Percentiles rank a stretch among this genome's conserved stretches.
Evolutionary conservation across 2,113 vertebrate species (phyloP).

Genomic region (Pterocles orientalis): DNA sequence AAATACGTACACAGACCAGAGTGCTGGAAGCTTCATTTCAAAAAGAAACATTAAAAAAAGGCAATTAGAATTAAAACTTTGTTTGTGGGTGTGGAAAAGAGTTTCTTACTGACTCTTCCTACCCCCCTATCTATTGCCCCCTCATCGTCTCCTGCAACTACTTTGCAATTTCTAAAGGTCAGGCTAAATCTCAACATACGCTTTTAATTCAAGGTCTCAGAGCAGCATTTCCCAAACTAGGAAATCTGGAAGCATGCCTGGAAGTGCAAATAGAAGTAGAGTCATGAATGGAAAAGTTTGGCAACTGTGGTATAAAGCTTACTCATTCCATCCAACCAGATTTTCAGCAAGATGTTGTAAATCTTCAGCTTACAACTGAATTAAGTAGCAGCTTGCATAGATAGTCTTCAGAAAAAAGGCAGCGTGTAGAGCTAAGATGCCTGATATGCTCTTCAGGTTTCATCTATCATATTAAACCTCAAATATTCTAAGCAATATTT

Average conservation of each 20-base stretch:
- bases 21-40: background rate
- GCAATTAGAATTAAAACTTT: background rate
- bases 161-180: conserved; percentile 30
- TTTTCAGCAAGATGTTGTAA: conserved; percentile 12
- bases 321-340: conserved; percentile 29
- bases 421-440: background rate
- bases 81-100: background rate
- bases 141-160: background rate
- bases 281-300: conserved; percentile 47
- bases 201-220: conserved; percentile 14
- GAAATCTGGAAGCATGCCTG: conserved; percentile 47
- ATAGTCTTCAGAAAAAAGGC: background rate
- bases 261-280: background rate
- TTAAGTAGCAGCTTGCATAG: background rate
- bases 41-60: background rate
- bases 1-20: background rate
- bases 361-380: background rate
- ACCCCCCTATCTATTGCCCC: background rate
- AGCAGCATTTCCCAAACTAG: background rate
- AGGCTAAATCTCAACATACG: conserved; percentile 25
- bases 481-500: background rate
- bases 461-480: background rate
- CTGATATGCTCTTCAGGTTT: background rate
- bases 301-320: conserved; percentile 23
- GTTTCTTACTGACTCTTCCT: background rate